A percentile compares a stretch with the other conserved stretches of the same genome.
Evolutionary conservation across 1,140 invertebrate genomes (phyloP).

Genomic region (Drosophila oshimai): DNA sequence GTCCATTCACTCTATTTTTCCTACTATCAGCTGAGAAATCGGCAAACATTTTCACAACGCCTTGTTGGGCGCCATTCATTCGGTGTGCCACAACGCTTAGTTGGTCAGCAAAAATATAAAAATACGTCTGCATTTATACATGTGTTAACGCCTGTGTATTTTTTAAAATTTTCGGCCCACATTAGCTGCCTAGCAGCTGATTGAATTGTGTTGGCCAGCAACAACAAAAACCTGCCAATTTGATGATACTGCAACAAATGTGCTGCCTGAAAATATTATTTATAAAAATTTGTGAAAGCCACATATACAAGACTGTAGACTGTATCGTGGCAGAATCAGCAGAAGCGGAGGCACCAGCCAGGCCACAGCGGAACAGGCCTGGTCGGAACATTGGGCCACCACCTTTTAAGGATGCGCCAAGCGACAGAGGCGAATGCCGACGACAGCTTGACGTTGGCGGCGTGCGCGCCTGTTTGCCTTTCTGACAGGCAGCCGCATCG

Average conservation of each 20-base stretch:
- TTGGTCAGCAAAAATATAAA: constrained; percentile 15
- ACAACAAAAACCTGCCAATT: constrained; percentile 75
- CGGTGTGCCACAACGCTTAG: constrained; percentile 40
- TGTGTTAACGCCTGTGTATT: constrained; percentile 22
- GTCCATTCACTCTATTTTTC: constrained; percentile 17
- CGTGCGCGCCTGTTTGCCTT: constrained; percentile 50
- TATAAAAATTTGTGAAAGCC: constrained; percentile 59
- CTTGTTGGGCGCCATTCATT: constrained; percentile 51
- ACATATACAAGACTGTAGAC: constrained; percentile 15
- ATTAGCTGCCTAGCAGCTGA: constrained; percentile 62
- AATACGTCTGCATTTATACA: background rate
- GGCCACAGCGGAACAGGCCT: constrained; percentile 22
- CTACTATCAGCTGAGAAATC: constrained; percentile 18
- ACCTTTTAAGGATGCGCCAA: constrained; percentile 77
- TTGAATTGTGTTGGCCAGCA: constrained; percentile 78
- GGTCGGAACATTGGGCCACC: constrained; percentile 54
- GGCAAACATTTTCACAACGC: constrained; percentile 31
- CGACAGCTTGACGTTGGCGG: constrained; percentile 65
- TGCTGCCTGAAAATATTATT: constrained; percentile 73
- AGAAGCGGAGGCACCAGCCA: constrained; percentile 19
- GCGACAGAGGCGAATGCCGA: constrained; percentile 53
- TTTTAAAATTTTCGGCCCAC: constrained; percentile 22
- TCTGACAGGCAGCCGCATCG: constrained; percentile 73
- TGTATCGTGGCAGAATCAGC: constrained; percentile 7
- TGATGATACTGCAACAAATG: constrained; percentile 80